Conservation (phyloP, 1,140 invertebrate genomes). For the Rhysida immarginata region DNA sequence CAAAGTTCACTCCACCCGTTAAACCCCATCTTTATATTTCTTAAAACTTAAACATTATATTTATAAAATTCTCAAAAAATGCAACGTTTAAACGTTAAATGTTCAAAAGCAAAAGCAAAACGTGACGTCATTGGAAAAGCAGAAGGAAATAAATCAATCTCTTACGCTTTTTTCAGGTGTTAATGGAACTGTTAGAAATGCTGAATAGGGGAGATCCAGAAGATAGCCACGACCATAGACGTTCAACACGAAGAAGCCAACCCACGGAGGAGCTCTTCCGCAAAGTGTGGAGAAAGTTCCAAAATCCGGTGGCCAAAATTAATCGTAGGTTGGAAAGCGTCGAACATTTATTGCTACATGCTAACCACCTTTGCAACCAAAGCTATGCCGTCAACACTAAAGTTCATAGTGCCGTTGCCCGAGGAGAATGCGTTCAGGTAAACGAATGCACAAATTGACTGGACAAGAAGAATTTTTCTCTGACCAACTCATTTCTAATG, state of each 20-base stretch:
- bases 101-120: background rate
- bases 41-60: background rate
- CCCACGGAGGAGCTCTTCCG: background rate
- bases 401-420: background rate
- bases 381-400: background rate
- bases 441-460: background rate
- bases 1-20: too few species aligned
- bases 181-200: background rate
- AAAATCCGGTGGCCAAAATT: slow-evolving; percentile 4
- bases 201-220: background rate
- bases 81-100: background rate
- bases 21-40: background rate
- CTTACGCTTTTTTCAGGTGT: background rate
- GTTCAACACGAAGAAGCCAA: background rate
- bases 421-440: slow-evolving; percentile 4
- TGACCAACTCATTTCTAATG: too few species aligned
- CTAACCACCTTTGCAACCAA: background rate
- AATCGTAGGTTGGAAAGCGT: background rate
- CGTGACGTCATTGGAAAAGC: background rate
- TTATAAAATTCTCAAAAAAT: background rate
- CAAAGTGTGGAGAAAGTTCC: slow-evolving; percentile 3
- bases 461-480: background rate
- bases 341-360: background rate
- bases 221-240: background rate
- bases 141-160: background rate